Percentiles rank a stretch among this genome's conserved stretches.
Conservation (phyloP, 2,888 invertebrate species). For the Dioctria rufipes region DNA sequence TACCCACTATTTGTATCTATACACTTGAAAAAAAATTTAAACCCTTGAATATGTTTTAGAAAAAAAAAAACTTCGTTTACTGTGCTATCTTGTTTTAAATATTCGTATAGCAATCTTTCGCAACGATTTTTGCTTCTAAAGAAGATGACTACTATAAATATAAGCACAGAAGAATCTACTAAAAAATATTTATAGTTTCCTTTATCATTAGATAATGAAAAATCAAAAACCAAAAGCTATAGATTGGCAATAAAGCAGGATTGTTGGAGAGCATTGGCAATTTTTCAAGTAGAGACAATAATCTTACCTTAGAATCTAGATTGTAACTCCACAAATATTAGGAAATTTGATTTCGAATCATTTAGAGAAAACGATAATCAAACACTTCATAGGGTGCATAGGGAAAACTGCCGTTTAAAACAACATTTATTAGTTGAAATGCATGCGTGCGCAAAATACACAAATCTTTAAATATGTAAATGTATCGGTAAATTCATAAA, state of each 20-base stretch:
- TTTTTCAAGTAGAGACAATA: conserved; percentile 8
- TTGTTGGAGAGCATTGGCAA: neutral
- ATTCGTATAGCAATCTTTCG: neutral
- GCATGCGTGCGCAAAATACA: conserved; percentile 56
- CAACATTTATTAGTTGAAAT: conserved; percentile 55
- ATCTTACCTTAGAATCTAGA: conserved; percentile 29
- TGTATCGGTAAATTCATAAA: neutral
- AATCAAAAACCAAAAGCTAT: conserved; percentile 31
- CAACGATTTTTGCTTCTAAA: neutral
- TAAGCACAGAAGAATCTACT: neutral
- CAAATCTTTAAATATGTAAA: conserved; percentile 34
- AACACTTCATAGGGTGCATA: conserved; percentile 72
- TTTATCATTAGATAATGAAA: conserved; percentile 32
- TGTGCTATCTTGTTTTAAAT: no score
- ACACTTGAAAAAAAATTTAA: no score
- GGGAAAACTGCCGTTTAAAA: conserved; percentile 67
- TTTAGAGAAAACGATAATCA: conserved; percentile 69
- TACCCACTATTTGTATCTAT: no score
- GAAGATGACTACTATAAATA: neutral
- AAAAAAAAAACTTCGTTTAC: no score
- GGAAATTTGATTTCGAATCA: conserved; percentile 53
- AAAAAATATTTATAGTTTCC: neutral
- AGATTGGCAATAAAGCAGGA: neutral
- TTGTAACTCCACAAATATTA: conserved; percentile 32
- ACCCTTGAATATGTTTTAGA: no score